Evolutionary conservation across 2,888 invertebrate genomes (phyloP).

Genomic region (Cephus sareptanus): DNA sequence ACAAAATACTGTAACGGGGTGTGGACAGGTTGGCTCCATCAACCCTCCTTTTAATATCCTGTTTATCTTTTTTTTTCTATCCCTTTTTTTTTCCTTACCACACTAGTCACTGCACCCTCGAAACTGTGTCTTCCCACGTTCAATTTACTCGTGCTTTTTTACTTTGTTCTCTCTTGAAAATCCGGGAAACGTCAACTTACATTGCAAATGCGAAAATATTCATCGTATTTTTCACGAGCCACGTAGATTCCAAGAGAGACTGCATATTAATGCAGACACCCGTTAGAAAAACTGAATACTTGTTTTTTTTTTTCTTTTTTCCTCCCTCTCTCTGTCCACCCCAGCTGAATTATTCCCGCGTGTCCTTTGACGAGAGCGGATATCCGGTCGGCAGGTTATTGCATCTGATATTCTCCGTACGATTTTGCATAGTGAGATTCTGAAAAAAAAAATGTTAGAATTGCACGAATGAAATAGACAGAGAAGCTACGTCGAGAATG

Average conservation of each 20-base stretch:
- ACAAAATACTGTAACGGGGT: neutral
- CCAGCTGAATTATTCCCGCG: slow-evolving; percentile 24
- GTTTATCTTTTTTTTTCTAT: neutral
- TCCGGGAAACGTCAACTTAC: neutral
- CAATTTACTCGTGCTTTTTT: neutral
- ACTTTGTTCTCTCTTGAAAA: neutral
- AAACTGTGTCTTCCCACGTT: neutral
- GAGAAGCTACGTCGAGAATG: neutral
- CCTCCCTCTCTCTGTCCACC: slow-evolving; percentile 15
- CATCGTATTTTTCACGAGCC: neutral
- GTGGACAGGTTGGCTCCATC: neutral
- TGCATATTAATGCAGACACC: neutral
- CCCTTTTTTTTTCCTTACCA: neutral
- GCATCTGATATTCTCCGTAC: slow-evolving; percentile 24
- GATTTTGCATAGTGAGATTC: neutral
- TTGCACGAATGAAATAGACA: neutral
- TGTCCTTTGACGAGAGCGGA: slow-evolving; percentile 25
- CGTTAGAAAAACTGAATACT: neutral
- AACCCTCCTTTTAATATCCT: neutral
- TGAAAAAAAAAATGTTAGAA: neutral
- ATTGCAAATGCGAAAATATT: neutral
- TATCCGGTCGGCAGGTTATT: slow-evolving; percentile 10
- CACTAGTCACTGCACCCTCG: too few species aligned
- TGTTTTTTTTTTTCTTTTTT: neutral
- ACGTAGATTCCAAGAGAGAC: neutral